A percentile compares a stretch with the other conserved stretches of the same genome.
phyloP scores from a whole-genome alignment of 1,140 invertebrate species.

The Drosophila aff. region DNA sequence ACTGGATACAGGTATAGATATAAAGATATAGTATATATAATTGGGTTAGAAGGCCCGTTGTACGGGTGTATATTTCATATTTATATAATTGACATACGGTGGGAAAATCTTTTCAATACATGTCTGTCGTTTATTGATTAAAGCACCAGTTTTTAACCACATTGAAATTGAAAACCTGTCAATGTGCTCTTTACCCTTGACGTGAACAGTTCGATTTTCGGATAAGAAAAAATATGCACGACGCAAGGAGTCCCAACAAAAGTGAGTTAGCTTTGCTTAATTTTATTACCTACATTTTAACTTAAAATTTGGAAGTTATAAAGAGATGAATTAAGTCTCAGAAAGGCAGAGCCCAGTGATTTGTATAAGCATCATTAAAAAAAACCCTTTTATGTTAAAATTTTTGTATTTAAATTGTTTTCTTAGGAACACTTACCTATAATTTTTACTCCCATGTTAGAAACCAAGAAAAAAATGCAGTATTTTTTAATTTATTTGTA shows the following conservation, averaged over 20 bases:
- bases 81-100: conserved; percentile 73
- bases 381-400: neutral
- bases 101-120: conserved; percentile 68
- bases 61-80: conserved; percentile 33
- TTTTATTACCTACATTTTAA: neutral
- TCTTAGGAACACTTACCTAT: too few relatives aligned
- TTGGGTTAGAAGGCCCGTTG: conserved; percentile 53
- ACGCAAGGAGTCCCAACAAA: conserved; percentile 37
- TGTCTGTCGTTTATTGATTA: conserved; percentile 76
- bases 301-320: neutral
- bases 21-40: conserved; percentile 39
- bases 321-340: neutral
- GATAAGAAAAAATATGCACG: conserved; percentile 37
- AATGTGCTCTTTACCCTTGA: conserved; percentile 50
- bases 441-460: too few relatives aligned
- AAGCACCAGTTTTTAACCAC: conserved; percentile 31
- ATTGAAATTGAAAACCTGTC: conserved; percentile 54
- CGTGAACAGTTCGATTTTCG: conserved; percentile 51
- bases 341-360: too few relatives aligned
- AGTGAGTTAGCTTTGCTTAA: conserved; percentile 23
- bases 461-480: too few relatives aligned
- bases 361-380: too few relatives aligned
- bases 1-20: conserved; percentile 5
- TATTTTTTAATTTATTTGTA: too few relatives aligned
- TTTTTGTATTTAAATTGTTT: neutral